Base-by-base conservation (phyloP, 1,140 invertebrate genomes). In the Pachyrhynchus sulphureomaculatus region DNA sequence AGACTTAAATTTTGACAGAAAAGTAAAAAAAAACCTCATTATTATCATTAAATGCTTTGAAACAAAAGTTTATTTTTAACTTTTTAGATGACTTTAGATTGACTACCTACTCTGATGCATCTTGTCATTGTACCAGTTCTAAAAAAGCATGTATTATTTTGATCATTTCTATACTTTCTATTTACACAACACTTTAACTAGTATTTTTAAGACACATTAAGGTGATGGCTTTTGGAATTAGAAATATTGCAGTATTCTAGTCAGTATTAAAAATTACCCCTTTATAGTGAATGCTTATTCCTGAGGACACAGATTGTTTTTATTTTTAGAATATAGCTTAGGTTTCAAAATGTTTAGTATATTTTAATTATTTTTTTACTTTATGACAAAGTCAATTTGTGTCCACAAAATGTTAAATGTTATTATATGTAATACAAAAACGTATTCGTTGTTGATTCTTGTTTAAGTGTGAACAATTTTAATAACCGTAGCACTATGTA, bases 381-480 rank as follows among this genome's bases (percentile, higher is more conserved):
- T 47, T 47, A 34, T 29, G 4, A 4, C 8, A 33, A 49, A 34
- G 24, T 29, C 20, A 53, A 34, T 41, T 26, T 53, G 51, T 41
- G 51, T 41, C 51, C 37, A 39, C 6, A 32, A 32, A 29, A 51
- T 42, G 56, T 59, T 59, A 59, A 49, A 59, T 59, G 56, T 59
- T 59, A 49, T 49, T 29, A 59, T 37, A 42, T 54, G 51, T 54
- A 48, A 44, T 58, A 58, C 41, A 48, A 58, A 57, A 41, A 47
- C 51, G 56, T 59, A 59, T 59, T 59, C 20, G 34, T 51, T 59
- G 56, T 59, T 59, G 47, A 59, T 59, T 59, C 56, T 51, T 59
- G 56, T 59, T 59, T 59, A 59, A 59, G 56, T 59, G 56, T 59
- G 55, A 48, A 39, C 55, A 58, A 48, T 58, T 47, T 58, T 58